phyloP scores from a whole-genome alignment of 2,797 vertebrate genomes.

The Nyctalus aviator region DNA sequence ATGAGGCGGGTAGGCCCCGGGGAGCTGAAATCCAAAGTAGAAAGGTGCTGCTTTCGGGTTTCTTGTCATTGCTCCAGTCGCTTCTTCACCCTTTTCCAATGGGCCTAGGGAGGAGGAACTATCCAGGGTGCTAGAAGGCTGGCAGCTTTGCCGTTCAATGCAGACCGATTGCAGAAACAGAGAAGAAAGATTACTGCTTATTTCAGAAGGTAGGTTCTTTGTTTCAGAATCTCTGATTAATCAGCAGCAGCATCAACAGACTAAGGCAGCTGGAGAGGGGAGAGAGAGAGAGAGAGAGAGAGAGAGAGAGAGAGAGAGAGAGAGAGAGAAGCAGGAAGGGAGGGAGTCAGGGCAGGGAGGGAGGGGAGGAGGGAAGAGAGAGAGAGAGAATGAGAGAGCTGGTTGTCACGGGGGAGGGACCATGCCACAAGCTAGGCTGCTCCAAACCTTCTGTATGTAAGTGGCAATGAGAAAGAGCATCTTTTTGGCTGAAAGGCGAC shows the following conservation, averaged over 20 bases:
- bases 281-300: neutral
- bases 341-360: conserved; percentile 67
- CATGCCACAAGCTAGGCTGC: conserved; percentile 86
- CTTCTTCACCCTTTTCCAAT: conserved; percentile 73
- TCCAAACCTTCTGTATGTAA: conserved; percentile 86
- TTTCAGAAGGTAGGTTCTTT: conserved; percentile 94
- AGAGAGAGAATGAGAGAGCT: conserved; percentile 63
- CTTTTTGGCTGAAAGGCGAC: conserved; percentile 87
- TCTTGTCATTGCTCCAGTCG: conserved; percentile 80
- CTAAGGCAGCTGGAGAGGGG: conserved; percentile 88
- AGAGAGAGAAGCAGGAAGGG: conserved; percentile 71
- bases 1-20: conserved; percentile 82
- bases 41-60: conserved; percentile 77
- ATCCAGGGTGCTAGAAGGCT: conserved; percentile 89
- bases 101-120: conserved; percentile 88
- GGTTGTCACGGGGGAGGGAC: conserved; percentile 87
- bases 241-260: conserved; percentile 92
- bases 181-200: conserved; percentile 85
- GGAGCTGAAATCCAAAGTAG: conserved; percentile 82
- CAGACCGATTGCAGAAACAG: conserved; percentile 84
- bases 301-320: conserved; percentile 45
- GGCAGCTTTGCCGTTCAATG: conserved; percentile 83
- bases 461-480: conserved; percentile 86
- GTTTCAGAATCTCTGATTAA: conserved; percentile 95
- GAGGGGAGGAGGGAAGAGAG: conserved; percentile 48